Percentiles rank a stretch among this genome's conserved stretches.
phyloP scores from a whole-genome alignment of 2,888 invertebrate species.

The Trichopoda pennipes region DNA sequence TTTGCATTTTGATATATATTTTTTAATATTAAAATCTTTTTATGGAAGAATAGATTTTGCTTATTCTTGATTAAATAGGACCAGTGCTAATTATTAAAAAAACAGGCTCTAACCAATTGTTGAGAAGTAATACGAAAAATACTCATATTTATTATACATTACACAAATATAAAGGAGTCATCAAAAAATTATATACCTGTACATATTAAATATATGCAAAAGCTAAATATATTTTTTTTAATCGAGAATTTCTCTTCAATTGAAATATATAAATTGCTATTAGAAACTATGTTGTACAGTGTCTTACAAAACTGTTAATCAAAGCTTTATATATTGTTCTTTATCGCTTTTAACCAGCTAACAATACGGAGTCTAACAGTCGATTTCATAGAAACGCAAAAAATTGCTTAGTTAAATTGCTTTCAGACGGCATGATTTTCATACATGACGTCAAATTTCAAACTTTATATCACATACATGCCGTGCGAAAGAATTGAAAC shows the following conservation, averaged over 20 bases:
- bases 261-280: too few species aligned
- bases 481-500: too few species aligned
- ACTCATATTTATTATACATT: background rate
- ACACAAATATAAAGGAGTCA: constrained; percentile 2
- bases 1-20: constrained; percentile 37
- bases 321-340: too few species aligned
- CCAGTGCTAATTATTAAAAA: constrained; percentile 1
- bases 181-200: constrained; percentile 9
- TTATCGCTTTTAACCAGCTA: too few species aligned
- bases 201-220: background rate
- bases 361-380: too few species aligned
- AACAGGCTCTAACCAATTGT: background rate
- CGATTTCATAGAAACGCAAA: too few species aligned
- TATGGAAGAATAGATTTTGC: constrained; percentile 48
- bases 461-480: too few species aligned
- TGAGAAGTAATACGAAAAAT: background rate
- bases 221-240: background rate
- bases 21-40: background rate
- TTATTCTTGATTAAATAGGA: constrained; percentile 65
- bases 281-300: too few species aligned
- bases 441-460: too few species aligned
- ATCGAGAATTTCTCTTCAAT: background rate
- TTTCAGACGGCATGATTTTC: too few species aligned
- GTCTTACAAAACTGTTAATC: background rate
- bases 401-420: too few species aligned